phyloP scores from a whole-genome alignment of 2,888 invertebrate species.

The Pomacea canaliculata region DNA sequence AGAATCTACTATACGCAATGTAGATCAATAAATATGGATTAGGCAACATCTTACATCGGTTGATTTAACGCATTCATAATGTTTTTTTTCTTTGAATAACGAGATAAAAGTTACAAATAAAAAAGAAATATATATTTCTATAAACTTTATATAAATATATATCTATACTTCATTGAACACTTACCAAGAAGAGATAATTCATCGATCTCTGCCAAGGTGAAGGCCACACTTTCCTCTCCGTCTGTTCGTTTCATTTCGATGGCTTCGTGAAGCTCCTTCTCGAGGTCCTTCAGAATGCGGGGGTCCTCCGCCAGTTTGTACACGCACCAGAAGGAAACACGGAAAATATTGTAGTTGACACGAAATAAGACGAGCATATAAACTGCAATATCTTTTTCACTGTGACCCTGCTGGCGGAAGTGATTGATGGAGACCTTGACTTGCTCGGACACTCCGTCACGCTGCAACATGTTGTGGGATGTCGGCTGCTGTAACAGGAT shows the following conservation, averaged over 20 bases:
- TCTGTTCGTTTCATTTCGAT: slow-evolving; percentile 50
- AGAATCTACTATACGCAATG: too few species aligned
- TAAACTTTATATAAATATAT: too few species aligned
- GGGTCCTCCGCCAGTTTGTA: slow-evolving; percentile 60
- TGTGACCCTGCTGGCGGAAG: slow-evolving; percentile 63
- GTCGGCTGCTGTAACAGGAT: slow-evolving; percentile 61
- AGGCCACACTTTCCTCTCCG: slow-evolving; percentile 47
- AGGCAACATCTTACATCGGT: too few species aligned
- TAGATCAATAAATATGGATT: too few species aligned
- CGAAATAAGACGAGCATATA: slow-evolving; percentile 69
- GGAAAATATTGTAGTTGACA: slow-evolving; percentile 70
- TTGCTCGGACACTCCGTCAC: slow-evolving; percentile 65
- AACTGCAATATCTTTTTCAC: slow-evolving; percentile 66
- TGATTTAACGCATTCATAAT: too few species aligned
- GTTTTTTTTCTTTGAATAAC: too few species aligned
- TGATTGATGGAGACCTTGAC: slow-evolving; percentile 64
- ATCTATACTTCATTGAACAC: slow-evolving; percentile 27
- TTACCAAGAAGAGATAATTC: slow-evolving; percentile 64
- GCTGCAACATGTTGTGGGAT: slow-evolving; percentile 57
- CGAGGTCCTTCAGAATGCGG: slow-evolving; percentile 55
- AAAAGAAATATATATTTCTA: too few species aligned
- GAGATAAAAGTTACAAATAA: too few species aligned
- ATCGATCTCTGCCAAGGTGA: slow-evolving; percentile 62
- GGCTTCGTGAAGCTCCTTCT: slow-evolving; percentile 54
- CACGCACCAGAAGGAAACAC: slow-evolving; percentile 66